phyloP scores from a whole-genome alignment of 37 sponge, comb jelly and placozoan genomes.

The Crambe crambe region DNA sequence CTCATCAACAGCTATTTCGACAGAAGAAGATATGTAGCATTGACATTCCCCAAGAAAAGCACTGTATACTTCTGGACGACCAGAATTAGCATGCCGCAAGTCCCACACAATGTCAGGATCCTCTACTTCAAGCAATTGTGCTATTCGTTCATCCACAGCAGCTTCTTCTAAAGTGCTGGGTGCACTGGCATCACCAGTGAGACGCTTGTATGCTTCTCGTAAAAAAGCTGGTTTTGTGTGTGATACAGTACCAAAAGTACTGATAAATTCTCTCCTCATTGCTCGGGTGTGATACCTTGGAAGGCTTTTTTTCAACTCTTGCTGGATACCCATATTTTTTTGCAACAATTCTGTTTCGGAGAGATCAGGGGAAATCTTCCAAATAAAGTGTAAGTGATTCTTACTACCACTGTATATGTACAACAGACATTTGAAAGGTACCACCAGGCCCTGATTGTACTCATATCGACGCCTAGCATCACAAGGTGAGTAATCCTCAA shows the following conservation, averaged over 20 bases:
- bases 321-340: constrained; percentile 26
- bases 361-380: constrained; percentile 28
- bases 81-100: constrained; percentile 20
- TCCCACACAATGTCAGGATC: too few species aligned
- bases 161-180: constrained; percentile 1
- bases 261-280: constrained; percentile 53
- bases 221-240: constrained; percentile 36
- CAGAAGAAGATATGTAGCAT: background rate
- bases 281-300: constrained; percentile 50
- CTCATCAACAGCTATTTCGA: constrained; percentile 25
- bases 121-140: background rate
- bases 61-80: constrained; percentile 1
- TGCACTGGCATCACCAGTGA: constrained; percentile 18
- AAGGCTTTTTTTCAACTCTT: constrained; percentile 23
- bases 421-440: constrained; percentile 41
- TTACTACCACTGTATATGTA: constrained; percentile 40
- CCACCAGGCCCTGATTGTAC: constrained; percentile 44
- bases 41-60: constrained; percentile 15
- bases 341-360: constrained; percentile 36
- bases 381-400: constrained; percentile 60
- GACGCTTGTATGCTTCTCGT: constrained; percentile 42
- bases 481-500: constrained; percentile 43
- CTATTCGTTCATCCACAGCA: constrained; percentile 20
- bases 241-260: constrained; percentile 27
- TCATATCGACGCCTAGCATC: constrained; percentile 24